These are phyloP conservation scores for Neosilurus hyrtlii DNA, from an alignment of 2,797 vertebrate species.

Conservation along the genomic window DNA sequence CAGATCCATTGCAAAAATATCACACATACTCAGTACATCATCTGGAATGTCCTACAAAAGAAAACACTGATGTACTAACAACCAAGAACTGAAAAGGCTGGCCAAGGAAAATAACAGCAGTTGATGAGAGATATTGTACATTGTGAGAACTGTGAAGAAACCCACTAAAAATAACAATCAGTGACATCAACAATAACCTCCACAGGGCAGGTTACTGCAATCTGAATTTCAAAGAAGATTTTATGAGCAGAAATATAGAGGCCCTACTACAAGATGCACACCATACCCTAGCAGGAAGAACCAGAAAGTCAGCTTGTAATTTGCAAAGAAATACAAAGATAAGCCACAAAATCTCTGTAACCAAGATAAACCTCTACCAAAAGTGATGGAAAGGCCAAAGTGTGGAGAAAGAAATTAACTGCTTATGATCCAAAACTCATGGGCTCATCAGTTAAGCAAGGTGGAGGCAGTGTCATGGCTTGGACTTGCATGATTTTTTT, in stretches of 20 bases:
- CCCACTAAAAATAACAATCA: neutral
- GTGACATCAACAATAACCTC: neutral
- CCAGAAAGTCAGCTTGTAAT: neutral
- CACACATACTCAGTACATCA: neutral
- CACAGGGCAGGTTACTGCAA: neutral
- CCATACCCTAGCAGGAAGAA: neutral
- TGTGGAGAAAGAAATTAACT: neutral
- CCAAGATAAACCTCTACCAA: neutral
- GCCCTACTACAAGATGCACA: neutral
- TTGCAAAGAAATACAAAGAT: neutral
- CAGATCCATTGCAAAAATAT: no score
- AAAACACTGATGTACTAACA: neutral
- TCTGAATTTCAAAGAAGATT: neutral
- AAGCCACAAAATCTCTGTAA: neutral
- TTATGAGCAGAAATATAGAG: neutral
- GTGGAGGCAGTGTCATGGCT: neutral
- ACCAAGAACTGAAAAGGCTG: neutral
- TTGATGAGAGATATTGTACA: neutral
- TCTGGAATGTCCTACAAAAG: neutral
- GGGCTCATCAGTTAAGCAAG: neutral
- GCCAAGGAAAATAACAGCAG: neutral
- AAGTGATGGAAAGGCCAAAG: conserved; percentile 1
- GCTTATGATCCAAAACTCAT: neutral
- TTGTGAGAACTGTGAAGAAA: neutral
- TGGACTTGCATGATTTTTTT: neutral